Conservation (phyloP, 2,113 vertebrate genomes). For the Centropristis striata region DNA sequence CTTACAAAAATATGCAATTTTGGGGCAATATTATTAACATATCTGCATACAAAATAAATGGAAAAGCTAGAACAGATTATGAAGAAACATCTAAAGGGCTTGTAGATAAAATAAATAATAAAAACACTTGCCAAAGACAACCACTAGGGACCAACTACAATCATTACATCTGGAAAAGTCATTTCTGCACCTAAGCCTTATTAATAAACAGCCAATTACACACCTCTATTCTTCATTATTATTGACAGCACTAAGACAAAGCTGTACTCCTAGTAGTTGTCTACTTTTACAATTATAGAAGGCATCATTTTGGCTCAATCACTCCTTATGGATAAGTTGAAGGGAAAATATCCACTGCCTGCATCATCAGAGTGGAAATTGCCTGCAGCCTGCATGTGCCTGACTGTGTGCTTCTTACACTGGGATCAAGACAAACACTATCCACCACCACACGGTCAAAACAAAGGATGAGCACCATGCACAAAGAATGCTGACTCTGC, state of each 20-base stretch:
- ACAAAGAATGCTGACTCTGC: conserved; percentile 74
- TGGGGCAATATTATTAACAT: too few species aligned
- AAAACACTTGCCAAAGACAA: too few species aligned
- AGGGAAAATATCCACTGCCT: not conserved
- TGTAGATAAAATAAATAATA: too few species aligned
- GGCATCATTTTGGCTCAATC: not conserved
- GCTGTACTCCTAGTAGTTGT: not conserved
- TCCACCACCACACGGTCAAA: conserved; percentile 33
- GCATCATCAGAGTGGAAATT: conserved; percentile 10
- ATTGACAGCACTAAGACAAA: not conserved
- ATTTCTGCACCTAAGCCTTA: too few species aligned
- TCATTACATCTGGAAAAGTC: too few species aligned
- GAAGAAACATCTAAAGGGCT: too few species aligned
- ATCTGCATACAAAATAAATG: too few species aligned
- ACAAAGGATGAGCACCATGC: conserved; percentile 54
- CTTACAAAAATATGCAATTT: too few species aligned
- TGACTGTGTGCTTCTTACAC: conserved; percentile 28
- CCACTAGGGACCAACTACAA: too few species aligned
- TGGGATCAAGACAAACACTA: conserved; percentile 49
- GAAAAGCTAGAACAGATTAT: too few species aligned
- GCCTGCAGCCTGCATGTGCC: not conserved
- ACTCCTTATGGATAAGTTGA: not conserved
- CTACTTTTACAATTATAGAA: not conserved
- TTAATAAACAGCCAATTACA: not conserved
- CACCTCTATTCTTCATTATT: not conserved